Base-by-base conservation (phyloP, 2,113 vertebrate species). In the Laticauda laticaudata region DNA sequence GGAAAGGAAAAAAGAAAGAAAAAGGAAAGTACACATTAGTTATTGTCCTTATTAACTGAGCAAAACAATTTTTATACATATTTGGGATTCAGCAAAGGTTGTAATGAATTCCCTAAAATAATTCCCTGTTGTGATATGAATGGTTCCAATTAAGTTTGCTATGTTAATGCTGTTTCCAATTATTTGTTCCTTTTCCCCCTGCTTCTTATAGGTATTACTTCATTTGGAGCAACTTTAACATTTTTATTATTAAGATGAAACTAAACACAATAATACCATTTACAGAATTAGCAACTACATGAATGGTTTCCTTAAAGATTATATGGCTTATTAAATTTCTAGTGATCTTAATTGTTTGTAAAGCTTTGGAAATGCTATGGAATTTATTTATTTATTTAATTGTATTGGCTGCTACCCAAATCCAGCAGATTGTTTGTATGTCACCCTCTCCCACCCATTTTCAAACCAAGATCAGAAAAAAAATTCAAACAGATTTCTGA, bases 11-110 rank as follows among this genome's bases (percentile, higher is more conserved):
- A 96, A 75, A 9, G 61, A 90, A 93, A 69, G 81, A 87, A 94
- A 96, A 24, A 95, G 85, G 14, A 87, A 93, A 90, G 95, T 87
- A 95, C 23, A 95, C 93, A 93, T 94, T 94, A 95, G 91, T 87
- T 96, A 90, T 90, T 92, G 86, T 93, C 95, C 94, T 95, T 94
- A 93, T 85, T 97, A 88, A 48, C 75, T 21, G 55, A 95, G 69
- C 96, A 91, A 94, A 95, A 93, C 61, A 96, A 39, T 5, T 86
- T 89, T 24, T 39, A 86, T 43, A 55, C 26, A 24, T 90, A 91
- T 48, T 89, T n/a, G 7, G 54, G 34, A 2, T 91, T 93, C 93
- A 93, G 39, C 94, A 10, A 90, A 54, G 20, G 54, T n/a, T 89
- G 86, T 48, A 26, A 85, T 93, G 39, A 48, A 92, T 90, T 54